Percentiles rank a stretch among this genome's conserved stretches.
phyloP scores from a whole-genome alignment of 1,140 invertebrate species.

The Heliconius melpomene region DNA sequence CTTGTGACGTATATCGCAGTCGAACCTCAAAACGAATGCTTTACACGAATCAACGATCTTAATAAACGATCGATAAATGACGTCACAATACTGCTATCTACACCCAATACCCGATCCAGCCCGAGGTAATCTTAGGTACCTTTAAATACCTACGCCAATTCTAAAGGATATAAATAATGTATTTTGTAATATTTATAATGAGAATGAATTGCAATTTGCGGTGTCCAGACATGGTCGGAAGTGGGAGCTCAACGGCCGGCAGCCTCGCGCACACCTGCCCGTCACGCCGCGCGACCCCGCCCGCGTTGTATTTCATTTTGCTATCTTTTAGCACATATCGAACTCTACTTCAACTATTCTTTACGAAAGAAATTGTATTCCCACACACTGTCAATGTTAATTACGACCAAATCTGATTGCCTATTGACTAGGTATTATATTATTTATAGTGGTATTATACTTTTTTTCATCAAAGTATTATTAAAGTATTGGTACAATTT shows the following conservation, averaged over 20 bases:
- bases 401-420: neutral
- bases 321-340: constrained; percentile 24
- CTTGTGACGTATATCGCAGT: constrained; percentile 26
- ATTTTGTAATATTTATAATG: constrained; percentile 18
- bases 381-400: constrained; percentile 6
- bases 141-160: neutral
- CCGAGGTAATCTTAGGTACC: neutral
- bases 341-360: neutral
- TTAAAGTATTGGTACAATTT: too few species aligned
- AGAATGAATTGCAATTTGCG: constrained; percentile 50
- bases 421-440: neutral
- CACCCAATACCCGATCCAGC: neutral
- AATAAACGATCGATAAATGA: constrained; percentile 12
- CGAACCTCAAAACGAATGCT: constrained; percentile 11
- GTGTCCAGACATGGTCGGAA: constrained; percentile 51
- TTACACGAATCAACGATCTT: constrained; percentile 19
- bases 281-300: constrained; percentile 28
- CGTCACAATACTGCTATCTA: neutral
- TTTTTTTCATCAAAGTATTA: neutral
- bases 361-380: neutral
- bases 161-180: neutral
- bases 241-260: constrained; percentile 44
- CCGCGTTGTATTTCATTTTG: constrained; percentile 26
- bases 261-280: constrained; percentile 42
- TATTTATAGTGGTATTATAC: neutral